phyloP scores from a whole-genome alignment of 1,140 invertebrate species.

The Drosophila kurseongensis region DNA sequence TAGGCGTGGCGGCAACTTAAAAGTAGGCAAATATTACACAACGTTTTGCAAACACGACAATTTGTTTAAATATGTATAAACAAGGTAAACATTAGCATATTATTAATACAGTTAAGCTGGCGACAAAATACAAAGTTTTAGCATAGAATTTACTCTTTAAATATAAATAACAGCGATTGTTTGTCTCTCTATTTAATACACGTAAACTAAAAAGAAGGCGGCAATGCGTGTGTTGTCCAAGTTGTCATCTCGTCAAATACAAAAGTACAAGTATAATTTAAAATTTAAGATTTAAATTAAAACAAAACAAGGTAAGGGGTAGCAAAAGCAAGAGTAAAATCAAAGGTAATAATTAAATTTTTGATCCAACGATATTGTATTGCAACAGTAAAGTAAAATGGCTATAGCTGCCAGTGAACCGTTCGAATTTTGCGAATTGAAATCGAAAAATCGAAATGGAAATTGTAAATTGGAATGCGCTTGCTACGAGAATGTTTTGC shows the following conservation, averaged over 20 bases:
- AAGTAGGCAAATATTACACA: constrained; percentile 83
- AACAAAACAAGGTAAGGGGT: constrained; percentile 52
- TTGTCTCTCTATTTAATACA: constrained; percentile 59
- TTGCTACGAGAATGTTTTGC: constrained; percentile 61
- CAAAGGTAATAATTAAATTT: constrained; percentile 28
- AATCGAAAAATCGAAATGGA: constrained; percentile 18
- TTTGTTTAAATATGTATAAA: constrained; percentile 75
- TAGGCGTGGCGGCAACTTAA: constrained; percentile 70
- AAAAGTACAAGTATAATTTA: constrained; percentile 35
- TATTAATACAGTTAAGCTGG: constrained; percentile 81
- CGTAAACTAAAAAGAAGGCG: constrained; percentile 66
- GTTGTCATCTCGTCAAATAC: constrained; percentile 45
- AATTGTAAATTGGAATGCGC: constrained; percentile 62
- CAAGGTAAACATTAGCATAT: constrained; percentile 79
- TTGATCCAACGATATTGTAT: constrained; percentile 55
- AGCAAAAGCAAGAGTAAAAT: constrained; percentile 58
- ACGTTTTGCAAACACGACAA: constrained; percentile 73
- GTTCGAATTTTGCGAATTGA: constrained; percentile 13
- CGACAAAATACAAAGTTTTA: constrained; percentile 71
- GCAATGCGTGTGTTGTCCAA: constrained; percentile 57
- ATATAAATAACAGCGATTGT: constrained; percentile 67
- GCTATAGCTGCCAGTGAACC: constrained; percentile 46
- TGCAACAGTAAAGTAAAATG: constrained; percentile 67
- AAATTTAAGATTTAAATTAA: constrained; percentile 31
- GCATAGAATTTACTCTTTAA: constrained; percentile 63